Conservation (phyloP, 2,888 invertebrate genomes). For the Cremastobaeus sp. region DNA sequence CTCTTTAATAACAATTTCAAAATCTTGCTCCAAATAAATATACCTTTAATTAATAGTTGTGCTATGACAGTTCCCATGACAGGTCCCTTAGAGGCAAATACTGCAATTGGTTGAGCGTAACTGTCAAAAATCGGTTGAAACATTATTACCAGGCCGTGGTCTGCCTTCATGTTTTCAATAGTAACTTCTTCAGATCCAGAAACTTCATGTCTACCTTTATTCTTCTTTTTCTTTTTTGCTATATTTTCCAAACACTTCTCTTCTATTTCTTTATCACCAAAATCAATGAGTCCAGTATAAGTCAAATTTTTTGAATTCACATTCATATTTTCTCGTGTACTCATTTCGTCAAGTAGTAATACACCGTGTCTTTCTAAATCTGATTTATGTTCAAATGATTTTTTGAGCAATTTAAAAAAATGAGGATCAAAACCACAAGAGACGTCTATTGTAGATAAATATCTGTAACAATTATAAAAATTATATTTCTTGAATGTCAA, state of each 20-base stretch:
- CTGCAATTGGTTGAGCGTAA: not conserved
- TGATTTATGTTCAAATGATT: conserved; percentile 16
- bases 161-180: not conserved
- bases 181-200: not conserved
- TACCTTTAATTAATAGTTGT: conserved; percentile 1
- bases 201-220: not conserved
- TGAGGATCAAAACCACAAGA: conserved; percentile 45
- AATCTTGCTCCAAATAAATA: not conserved
- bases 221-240: too few relatives aligned
- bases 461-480: conserved; percentile 10
- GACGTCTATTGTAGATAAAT: conserved; percentile 26
- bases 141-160: not conserved
- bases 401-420: conserved; percentile 38
- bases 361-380: conserved; percentile 26
- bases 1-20: not conserved
- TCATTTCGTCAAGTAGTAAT: conserved; percentile 16
- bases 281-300: conserved; percentile 21
- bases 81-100: not conserved
- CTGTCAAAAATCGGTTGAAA: not conserved
- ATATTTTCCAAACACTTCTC: not conserved
- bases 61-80: not conserved
- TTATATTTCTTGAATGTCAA: not conserved
- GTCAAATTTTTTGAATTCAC: conserved; percentile 1
- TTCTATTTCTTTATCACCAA: not conserved
- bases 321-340: conserved; percentile 9